A percentile compares a stretch with the other conserved stretches of the same genome.
Evolutionary conservation across 2,113 vertebrate species (phyloP).

Genomic region (Bos javanicus): DNA sequence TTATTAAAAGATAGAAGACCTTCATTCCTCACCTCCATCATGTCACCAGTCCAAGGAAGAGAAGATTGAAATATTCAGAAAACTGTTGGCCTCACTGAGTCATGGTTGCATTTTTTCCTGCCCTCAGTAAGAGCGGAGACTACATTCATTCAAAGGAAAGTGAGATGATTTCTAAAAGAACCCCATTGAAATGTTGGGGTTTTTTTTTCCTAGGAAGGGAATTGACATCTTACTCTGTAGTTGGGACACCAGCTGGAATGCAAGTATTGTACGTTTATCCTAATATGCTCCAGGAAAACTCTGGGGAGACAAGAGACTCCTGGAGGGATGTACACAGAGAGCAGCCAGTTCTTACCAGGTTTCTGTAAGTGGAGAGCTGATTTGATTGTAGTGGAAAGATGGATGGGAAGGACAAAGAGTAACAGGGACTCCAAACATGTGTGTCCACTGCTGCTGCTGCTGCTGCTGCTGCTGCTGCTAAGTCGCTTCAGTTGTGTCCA

Average conservation of each 20-base stretch:
- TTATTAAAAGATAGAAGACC: not conserved
- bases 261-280: not conserved
- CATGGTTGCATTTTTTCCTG: not conserved
- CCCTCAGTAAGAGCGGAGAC: not conserved
- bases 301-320: not conserved
- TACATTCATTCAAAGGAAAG: not conserved
- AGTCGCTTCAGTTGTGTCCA: fast-evolving
- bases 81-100: not conserved
- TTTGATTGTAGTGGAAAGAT: not conserved
- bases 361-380: not conserved
- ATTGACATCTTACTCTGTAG: not conserved
- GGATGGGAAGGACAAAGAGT: not conserved
- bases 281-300: too few relatives aligned
- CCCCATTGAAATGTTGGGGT: not conserved
- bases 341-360: not conserved
- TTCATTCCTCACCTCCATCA: not conserved
- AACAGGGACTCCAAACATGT: not conserved
- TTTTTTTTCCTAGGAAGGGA: not conserved
- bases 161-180: not conserved
- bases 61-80: not conserved
- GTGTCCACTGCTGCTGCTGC: not conserved
- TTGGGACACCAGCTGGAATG: not conserved
- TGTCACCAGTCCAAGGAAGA: not conserved
- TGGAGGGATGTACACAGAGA: not conserved
- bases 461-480: too few relatives aligned